phyloP scores from a whole-genome alignment of 2,888 invertebrate genomes.

The Hirtodrosophila confusa region DNA sequence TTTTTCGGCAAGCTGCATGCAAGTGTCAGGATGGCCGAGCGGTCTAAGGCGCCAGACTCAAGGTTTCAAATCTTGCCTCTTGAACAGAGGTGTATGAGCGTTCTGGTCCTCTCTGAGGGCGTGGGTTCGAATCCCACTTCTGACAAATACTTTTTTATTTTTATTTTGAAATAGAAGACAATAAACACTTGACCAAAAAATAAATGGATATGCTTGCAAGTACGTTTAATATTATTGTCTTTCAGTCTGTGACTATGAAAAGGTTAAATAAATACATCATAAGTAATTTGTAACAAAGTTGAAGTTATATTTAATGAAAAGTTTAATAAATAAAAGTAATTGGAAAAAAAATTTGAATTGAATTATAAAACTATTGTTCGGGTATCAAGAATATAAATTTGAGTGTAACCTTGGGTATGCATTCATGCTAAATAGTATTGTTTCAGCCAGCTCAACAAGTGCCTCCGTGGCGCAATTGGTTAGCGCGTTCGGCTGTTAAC shows the following conservation, averaged over 20 bases:
- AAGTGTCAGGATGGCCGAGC: constrained; percentile 83
- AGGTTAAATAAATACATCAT: too few species aligned
- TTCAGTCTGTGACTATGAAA: too few species aligned
- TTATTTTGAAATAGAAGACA: not conserved
- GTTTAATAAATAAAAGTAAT: too few species aligned
- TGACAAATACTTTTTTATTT: constrained; percentile 65
- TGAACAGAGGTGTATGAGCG: constrained; percentile 68
- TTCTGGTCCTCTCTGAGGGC: constrained; percentile 83
- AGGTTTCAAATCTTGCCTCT: constrained; percentile 71
- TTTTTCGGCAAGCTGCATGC: not conserved
- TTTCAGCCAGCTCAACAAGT: constrained; percentile 21
- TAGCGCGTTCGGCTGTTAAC: constrained; percentile 99
- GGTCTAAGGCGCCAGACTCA: constrained; percentile 84
- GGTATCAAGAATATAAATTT: too few species aligned
- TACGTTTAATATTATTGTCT: too few species aligned
- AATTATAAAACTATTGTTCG: too few species aligned
- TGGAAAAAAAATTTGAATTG: too few species aligned
- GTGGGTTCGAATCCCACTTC: constrained; percentile 82
- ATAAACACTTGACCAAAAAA: too few species aligned
- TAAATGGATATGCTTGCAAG: too few species aligned
- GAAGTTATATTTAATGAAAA: too few species aligned
- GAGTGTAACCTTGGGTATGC: too few species aligned
- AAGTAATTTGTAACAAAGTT: too few species aligned
- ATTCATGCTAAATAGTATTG: constrained; percentile 14
- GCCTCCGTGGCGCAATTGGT: constrained; percentile 95